These are phyloP conservation scores for Patagioenas fasciata DNA, from an alignment of 2,113 vertebrate genomes.

Conservation along the genomic window DNA sequence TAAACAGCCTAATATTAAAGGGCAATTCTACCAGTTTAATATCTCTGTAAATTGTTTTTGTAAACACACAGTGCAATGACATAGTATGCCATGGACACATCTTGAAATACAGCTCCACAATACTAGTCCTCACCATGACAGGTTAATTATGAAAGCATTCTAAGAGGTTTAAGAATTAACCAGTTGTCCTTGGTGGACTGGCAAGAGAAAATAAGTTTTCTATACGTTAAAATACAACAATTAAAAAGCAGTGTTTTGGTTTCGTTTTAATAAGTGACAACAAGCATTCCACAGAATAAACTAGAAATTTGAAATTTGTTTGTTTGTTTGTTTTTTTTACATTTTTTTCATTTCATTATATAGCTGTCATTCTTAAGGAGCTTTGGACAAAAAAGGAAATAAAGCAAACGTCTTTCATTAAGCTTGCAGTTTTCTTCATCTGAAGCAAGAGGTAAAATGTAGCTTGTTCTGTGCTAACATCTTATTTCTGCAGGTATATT, in stretches of 20 bases:
- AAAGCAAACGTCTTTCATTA: slow-evolving; percentile 51
- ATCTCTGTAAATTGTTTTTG: not conserved
- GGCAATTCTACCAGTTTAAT: not conserved
- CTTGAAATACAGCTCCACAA: not conserved
- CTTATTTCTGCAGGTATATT: not conserved
- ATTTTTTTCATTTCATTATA: slow-evolving; percentile 31
- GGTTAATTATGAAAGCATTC: slow-evolving; percentile 43
- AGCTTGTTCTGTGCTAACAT: not conserved
- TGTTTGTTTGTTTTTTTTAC: not conserved
- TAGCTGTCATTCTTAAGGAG: slow-evolving; percentile 1
- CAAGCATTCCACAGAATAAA: not conserved
- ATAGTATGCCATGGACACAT: not conserved
- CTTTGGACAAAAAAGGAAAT: slow-evolving; percentile 8
- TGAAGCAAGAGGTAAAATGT: not conserved
- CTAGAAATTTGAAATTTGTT: not conserved
- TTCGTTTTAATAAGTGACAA: slow-evolving; percentile 3
- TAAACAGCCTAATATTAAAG: not conserved
- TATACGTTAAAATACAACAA: slow-evolving; percentile 1
- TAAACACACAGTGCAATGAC: not conserved
- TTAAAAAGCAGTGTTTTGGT: not conserved
- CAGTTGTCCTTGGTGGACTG: not conserved
- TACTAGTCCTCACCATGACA: not conserved
- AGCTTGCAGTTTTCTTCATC: not conserved
- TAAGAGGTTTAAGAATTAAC: slow-evolving; percentile 5
- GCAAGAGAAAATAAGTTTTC: not conserved